Conservation (phyloP, 2,797 vertebrate species). For the Syngnathus acus region DNA sequence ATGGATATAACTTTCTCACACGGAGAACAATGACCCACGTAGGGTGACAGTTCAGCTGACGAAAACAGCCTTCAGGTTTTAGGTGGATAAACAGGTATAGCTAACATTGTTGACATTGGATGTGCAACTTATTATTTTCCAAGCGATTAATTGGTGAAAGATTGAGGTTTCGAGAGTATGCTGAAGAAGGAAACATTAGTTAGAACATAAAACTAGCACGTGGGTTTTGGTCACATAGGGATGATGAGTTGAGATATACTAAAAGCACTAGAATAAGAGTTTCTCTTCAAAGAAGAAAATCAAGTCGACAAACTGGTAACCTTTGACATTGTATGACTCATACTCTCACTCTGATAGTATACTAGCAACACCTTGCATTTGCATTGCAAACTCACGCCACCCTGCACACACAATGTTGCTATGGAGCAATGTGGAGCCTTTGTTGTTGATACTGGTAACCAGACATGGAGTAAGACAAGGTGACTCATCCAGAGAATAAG, state of each 20-base stretch:
- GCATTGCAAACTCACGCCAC: constrained; percentile 23
- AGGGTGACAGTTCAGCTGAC: constrained; percentile 17
- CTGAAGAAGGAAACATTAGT: not conserved
- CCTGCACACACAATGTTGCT: constrained; percentile 26
- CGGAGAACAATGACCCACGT: constrained; percentile 10
- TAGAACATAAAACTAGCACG: not conserved
- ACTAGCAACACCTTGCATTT: constrained; percentile 11
- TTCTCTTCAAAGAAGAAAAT: not conserved
- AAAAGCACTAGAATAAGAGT: not conserved
- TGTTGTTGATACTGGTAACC: constrained; percentile 40
- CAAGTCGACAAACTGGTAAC: not conserved
- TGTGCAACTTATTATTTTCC: too few relatives aligned
- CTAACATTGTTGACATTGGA: not conserved
- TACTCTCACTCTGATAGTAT: not conserved
- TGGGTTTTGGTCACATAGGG: not conserved
- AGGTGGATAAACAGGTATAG: not conserved
- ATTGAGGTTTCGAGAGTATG: not conserved
- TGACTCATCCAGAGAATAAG: constrained; percentile 42
- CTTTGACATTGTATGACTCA: not conserved
- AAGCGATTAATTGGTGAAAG: not conserved
- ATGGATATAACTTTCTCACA: constrained; percentile 29
- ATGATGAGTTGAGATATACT: not conserved
- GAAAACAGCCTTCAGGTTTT: constrained; percentile 1
- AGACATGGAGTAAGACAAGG: constrained; percentile 3
- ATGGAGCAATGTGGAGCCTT: constrained; percentile 13